phyloP scores from a whole-genome alignment of 1,140 invertebrate species.

The Drosophila albomicans region DNA sequence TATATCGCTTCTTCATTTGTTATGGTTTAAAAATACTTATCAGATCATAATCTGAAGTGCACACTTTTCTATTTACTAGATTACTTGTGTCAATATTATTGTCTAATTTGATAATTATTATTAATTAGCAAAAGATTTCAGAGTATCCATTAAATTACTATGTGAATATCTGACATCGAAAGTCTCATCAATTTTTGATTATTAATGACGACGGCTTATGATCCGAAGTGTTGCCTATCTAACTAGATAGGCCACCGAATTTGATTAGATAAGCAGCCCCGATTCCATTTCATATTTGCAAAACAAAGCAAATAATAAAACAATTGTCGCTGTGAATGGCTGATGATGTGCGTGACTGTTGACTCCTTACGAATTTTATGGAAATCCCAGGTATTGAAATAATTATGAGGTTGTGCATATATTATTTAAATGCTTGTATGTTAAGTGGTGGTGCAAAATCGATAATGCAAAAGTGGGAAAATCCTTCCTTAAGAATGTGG shows the following conservation, averaged over 20 bases:
- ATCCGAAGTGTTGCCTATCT: slow-evolving; percentile 4
- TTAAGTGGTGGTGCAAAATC: slow-evolving; percentile 25
- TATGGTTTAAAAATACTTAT: slow-evolving; percentile 36
- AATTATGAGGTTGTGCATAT: slow-evolving; percentile 8
- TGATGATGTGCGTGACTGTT: slow-evolving; percentile 18
- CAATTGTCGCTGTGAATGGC: slow-evolving; percentile 1
- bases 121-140: slow-evolving; percentile 30
- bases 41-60: slow-evolving; percentile 30
- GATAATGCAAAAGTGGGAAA: slow-evolving; percentile 26
- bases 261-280: slow-evolving; percentile 22
- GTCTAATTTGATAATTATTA: slow-evolving; percentile 47
- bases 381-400: slow-evolving; percentile 3
- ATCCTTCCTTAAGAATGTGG: neutral
- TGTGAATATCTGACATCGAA: slow-evolving; percentile 11
- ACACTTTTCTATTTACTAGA: slow-evolving; percentile 26
- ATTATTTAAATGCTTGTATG: slow-evolving; percentile 14
- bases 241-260: neutral
- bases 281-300: neutral
- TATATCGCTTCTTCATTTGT: neutral
- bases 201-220: slow-evolving; percentile 29
- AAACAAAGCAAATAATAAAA: neutral
- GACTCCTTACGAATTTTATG: neutral
- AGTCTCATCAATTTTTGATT: slow-evolving; percentile 32
- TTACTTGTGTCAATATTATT: slow-evolving; percentile 40
- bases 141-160: slow-evolving; percentile 13